These are phyloP conservation scores for Numida meleagris DNA, from an alignment of 2,113 vertebrate genomes.

Conservation along the genomic window DNA sequence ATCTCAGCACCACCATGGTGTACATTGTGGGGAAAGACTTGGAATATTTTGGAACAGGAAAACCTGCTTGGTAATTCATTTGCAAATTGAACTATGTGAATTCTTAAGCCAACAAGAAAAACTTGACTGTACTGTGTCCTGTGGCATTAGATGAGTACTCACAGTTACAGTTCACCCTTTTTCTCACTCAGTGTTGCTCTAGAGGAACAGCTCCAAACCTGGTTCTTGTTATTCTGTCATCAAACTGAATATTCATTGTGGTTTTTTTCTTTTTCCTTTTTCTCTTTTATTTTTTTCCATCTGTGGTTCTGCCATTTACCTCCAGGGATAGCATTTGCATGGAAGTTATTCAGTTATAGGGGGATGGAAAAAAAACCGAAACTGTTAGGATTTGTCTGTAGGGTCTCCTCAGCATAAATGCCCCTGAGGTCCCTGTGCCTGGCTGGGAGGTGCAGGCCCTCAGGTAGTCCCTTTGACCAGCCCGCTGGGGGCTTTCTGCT, in stretches of 20 bases:
- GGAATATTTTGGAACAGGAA: background rate
- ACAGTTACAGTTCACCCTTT: background rate
- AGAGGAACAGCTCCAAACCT: constrained; percentile 6
- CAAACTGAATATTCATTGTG: constrained; percentile 44
- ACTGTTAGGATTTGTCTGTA: background rate
- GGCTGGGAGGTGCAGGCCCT: background rate
- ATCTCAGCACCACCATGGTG: background rate
- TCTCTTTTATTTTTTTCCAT: background rate
- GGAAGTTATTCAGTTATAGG: constrained; percentile 22
- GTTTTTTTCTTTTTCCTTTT: background rate
- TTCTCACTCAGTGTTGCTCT: background rate
- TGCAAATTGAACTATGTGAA: background rate
- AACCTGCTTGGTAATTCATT: background rate
- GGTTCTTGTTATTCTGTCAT: background rate
- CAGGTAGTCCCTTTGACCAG: background rate
- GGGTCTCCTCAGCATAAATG: background rate
- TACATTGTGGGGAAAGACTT: background rate
- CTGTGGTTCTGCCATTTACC: constrained; percentile 30
- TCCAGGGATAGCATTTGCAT: constrained; percentile 36
- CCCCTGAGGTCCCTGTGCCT: accelerated
- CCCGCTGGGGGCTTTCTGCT: background rate
- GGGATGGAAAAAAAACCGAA: background rate
- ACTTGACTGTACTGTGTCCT: background rate
- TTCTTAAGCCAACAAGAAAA: background rate
- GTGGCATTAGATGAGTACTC: background rate